Evolutionary conservation across 1,140 invertebrate genomes (phyloP).

Genomic region (Paraescarpia echinospica): DNA sequence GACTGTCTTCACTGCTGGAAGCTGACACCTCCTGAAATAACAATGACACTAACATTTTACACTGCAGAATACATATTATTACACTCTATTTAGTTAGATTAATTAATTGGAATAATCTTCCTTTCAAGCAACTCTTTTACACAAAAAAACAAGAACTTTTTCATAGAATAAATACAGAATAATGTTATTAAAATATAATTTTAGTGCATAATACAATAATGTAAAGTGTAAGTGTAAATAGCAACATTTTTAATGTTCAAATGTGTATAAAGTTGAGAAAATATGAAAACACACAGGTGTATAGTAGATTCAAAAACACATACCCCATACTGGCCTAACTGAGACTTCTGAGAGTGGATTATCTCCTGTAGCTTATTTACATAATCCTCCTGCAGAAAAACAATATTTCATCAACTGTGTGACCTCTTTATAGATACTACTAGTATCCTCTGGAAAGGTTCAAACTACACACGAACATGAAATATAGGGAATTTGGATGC

Average conservation of each 20-base stretch:
- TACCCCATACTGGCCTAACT: not conserved
- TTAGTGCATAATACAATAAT: too few relatives aligned
- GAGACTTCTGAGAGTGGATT: not conserved
- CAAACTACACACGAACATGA: too few relatives aligned
- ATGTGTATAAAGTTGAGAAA: too few relatives aligned
- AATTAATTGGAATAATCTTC: not conserved
- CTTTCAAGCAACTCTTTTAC: not conserved
- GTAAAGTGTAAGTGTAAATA: too few relatives aligned
- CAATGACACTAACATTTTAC: not conserved
- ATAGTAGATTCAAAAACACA: not conserved
- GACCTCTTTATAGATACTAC: not conserved
- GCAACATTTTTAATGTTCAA: too few relatives aligned
- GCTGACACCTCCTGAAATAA: not conserved
- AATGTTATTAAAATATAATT: too few relatives aligned
- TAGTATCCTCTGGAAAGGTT: too few relatives aligned
- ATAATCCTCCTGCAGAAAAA: not conserved
- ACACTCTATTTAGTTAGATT: too few relatives aligned
- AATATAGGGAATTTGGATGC: too few relatives aligned
- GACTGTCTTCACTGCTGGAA: constrained; percentile 8
- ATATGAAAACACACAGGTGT: too few relatives aligned
- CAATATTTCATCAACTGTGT: not conserved
- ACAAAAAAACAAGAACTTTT: not conserved
- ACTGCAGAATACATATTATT: too few relatives aligned
- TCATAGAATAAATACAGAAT: too few relatives aligned
- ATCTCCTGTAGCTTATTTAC: not conserved